Evolutionary conservation across 2,113 vertebrate genomes (phyloP), one percentile per base, ranked within the genome.

Genomic region (Pluvianellus socialis): DNA sequence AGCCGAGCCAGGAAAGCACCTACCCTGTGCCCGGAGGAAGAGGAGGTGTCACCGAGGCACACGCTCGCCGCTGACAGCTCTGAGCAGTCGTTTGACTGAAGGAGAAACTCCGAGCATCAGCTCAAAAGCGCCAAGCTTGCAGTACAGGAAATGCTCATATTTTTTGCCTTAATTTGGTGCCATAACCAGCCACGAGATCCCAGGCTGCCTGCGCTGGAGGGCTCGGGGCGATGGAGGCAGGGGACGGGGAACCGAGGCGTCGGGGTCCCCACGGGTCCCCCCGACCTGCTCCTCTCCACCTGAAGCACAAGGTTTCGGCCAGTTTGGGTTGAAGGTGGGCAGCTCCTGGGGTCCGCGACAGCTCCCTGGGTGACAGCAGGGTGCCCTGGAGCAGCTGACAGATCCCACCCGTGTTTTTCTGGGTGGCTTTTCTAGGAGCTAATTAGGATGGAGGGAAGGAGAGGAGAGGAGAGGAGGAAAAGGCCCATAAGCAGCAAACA

Each of bases 1-100:
- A 7, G 32, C 45, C 23, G 30, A 13, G 74, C 20, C 88, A 92
- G 94, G 79, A 95, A 95, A 95, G 82, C 85, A 68, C 95, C 95
- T 6, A 58, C 30, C n/a, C 50, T 24, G 38, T 2, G 15, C 61
- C 71, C 3, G 2, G 88, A 44, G 81, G 85, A 94, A 90, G 86
- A 95, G 44, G 67, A 91, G 93, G 84, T 66, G 83, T 7, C 28
- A 6, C 1, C 9, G 76, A 61, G 79, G n/a, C 47, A 50, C 3
- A 1, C 0, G 0, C 56, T 75, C 9, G 3, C 7, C 5, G 4
- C 40, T 13, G 71, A 10, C n/a, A 42, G 38, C 76, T 77, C 67
- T 7, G 62, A 83, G 86, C n/a, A 17, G 6, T 6, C 0, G 0
- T 38, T 35, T 32, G 56, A 5, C 44, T n/a, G 52, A 5, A 32